Evolutionary conservation across 37 sponge, comb jelly and placozoan genomes (phyloP), one percentile per base, ranked within the genome.

Genomic region (Agelas oroides): DNA sequence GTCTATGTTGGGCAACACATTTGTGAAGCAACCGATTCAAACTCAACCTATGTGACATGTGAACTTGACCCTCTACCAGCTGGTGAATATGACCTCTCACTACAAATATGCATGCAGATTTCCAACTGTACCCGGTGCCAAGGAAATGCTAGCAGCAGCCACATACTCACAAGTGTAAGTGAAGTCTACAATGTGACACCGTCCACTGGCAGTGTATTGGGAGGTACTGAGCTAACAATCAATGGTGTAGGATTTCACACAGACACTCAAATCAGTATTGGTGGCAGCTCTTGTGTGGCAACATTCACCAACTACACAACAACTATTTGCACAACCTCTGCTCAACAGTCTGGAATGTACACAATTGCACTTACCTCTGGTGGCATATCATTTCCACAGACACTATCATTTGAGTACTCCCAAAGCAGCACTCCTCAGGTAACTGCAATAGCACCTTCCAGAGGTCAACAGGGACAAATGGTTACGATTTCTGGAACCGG

Each of bases 181-280:
- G 5, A 32, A 0, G 38, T 97, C 20, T 40, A 73, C n/a, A 21
- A 16, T 58, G 86, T 97, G 28, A 39, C 35, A 52, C 99, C 99
- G 2, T 0, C 57, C 5, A 75, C 70, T 27, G 99, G 97, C 0
- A 92, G 95, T 11, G 76, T 80, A 0, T 75, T 61, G 20, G 99
- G 99, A 11, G 97, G 96, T 0, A 90, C 94, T 0, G 63, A 55
- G n/a, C 25, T 99, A 20, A 92, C 94, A 14, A 84, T 99, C 24
- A 65, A 65, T 66, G 99, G 99, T 16, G 55, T 54, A 36, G 95
- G 97, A 37, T 95, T 99, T 57, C 56, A 73, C 32, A 69, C 81
- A 37, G 39, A 73, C 35, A 77, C 87, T 19, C 64, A 39, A 15
- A 92, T 93, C 27, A 81, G 59, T 12, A 64, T 98, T 71, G 97